These are phyloP conservation scores for Calameuta idolon DNA, from an alignment of 2,888 invertebrate species.

Conservation along the genomic window DNA sequence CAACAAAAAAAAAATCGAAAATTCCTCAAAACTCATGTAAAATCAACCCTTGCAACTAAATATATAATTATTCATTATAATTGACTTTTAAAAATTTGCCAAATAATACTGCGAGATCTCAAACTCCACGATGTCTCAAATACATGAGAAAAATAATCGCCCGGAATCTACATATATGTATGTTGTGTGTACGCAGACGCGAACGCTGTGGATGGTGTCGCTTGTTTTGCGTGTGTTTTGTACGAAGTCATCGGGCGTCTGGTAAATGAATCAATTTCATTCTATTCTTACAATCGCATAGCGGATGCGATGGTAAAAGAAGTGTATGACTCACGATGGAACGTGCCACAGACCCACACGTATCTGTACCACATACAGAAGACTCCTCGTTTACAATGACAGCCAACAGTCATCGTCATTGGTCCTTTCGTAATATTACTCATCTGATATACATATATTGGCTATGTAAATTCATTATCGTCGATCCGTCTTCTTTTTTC, in stretches of 20 bases:
- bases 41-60: neutral
- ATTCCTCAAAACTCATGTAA: neutral
- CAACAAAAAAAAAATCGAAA: neutral
- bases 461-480: neutral
- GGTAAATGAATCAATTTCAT: constrained; percentile 53
- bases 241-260: constrained; percentile 1
- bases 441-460: neutral
- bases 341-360: neutral
- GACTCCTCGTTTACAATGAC: neutral
- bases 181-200: no score
- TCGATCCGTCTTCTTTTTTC: neutral
- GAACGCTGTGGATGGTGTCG: neutral
- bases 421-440: neutral
- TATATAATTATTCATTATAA: neutral
- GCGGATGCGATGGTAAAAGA: constrained; percentile 50
- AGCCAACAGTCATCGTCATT: constrained; percentile 1
- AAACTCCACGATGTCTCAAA: neutral
- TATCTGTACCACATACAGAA: neutral
- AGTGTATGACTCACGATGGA: constrained; percentile 50
- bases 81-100: neutral
- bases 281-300: constrained; percentile 53
- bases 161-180: no score
- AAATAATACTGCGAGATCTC: neutral
- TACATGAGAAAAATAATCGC: neutral
- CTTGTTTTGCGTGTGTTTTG: neutral